A percentile compares a stretch with the other conserved stretches of the same genome.
phyloP scores from a whole-genome alignment of 2,888 invertebrate species.

The Empis livida region DNA sequence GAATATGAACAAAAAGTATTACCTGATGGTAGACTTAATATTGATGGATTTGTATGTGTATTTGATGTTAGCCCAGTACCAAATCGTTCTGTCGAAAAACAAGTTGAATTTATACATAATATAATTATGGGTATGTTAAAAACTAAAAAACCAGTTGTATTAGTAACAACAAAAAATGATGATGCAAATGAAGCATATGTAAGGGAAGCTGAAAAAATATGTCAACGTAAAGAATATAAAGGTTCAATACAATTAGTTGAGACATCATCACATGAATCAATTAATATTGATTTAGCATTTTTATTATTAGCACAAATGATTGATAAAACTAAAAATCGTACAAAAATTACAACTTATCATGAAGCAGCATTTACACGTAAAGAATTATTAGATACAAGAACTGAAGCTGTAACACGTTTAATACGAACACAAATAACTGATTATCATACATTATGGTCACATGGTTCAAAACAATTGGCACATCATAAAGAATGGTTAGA shows the following conservation, averaged over 20 bases:
- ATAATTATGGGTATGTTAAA: slow-evolving; percentile 78
- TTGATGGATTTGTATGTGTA: slow-evolving; percentile 91
- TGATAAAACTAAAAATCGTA: slow-evolving; percentile 65
- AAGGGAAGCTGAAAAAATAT: slow-evolving; percentile 77
- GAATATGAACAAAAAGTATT: slow-evolving; percentile 89
- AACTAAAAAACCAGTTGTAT: slow-evolving; percentile 87
- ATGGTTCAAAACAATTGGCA: slow-evolving; percentile 71
- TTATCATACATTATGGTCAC: slow-evolving; percentile 75
- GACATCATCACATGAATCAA: slow-evolving; percentile 90
- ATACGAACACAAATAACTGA: slow-evolving; percentile 73
- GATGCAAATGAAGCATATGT: slow-evolving; percentile 78
- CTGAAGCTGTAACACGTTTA: slow-evolving; percentile 78
- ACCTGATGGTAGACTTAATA: slow-evolving; percentile 80
- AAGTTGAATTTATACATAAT: slow-evolving; percentile 73
- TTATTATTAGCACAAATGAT: slow-evolving; percentile 82
- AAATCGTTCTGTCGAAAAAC: slow-evolving; percentile 80
- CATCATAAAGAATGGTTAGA: slow-evolving; percentile 81
- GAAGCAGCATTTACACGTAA: slow-evolving; percentile 79
- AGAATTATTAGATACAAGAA: slow-evolving; percentile 79
- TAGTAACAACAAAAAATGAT: slow-evolving; percentile 94
- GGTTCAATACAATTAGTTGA: slow-evolving; percentile 80
- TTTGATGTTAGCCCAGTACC: slow-evolving; percentile 94
- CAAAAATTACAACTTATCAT: slow-evolving; percentile 56
- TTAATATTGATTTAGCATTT: slow-evolving; percentile 89
- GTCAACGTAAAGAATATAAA: slow-evolving; percentile 84